A percentile compares a stretch with the other conserved stretches of the same genome.
These are phyloP conservation scores for Crotalus helleri DNA, from an alignment of 2,113 vertebrate species.

Conservation along the genomic window DNA sequence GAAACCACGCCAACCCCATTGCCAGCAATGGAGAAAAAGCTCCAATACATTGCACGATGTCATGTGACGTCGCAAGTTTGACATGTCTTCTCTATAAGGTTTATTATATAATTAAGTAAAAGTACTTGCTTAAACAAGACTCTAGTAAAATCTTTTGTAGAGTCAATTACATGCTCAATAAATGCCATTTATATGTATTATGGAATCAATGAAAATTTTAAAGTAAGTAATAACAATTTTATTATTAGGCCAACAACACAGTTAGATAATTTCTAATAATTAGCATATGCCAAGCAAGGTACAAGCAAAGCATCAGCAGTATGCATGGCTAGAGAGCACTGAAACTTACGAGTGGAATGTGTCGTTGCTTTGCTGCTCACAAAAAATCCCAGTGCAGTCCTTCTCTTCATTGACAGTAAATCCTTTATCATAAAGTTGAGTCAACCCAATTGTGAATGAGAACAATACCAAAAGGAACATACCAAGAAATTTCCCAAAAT, in stretches of 20 bases:
- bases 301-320: neutral
- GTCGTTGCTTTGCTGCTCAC: constrained; percentile 90
- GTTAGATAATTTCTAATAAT: neutral
- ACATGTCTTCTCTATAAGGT: neutral
- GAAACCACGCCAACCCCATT: too few relatives aligned
- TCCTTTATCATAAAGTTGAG: constrained; percentile 91
- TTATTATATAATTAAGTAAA: neutral
- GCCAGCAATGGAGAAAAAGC: too few relatives aligned
- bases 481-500: constrained; percentile 97
- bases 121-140: neutral
- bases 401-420: constrained; percentile 73
- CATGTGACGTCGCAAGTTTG: too few relatives aligned
- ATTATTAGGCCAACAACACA: neutral
- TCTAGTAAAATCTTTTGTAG: neutral
- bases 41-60: too few relatives aligned
- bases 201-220: neutral
- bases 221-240: neutral
- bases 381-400: constrained; percentile 93
- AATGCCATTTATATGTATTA: neutral
- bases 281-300: neutral
- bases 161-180: neutral
- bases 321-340: neutral
- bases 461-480: constrained; percentile 96
- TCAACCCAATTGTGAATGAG: constrained; percentile 97
- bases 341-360: constrained; percentile 90